These are phyloP conservation scores for Campaea margaritaria DNA, from an alignment of 2,888 invertebrate genomes.

Conservation along the genomic window DNA sequence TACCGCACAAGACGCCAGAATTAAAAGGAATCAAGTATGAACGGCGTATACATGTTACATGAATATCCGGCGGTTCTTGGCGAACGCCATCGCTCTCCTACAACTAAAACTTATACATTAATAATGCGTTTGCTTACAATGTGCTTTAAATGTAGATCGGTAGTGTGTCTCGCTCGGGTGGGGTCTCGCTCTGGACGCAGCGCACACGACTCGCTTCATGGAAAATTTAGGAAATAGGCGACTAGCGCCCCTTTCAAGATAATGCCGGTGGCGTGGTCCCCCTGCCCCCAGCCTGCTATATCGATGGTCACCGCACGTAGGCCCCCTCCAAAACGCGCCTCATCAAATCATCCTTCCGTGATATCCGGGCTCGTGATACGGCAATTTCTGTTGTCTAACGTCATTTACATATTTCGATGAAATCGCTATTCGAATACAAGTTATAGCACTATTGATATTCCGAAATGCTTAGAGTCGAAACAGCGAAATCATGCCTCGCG, in stretches of 20 bases:
- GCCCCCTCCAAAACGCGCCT: conserved; percentile 36
- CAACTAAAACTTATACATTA: conserved; percentile 85
- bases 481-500: conserved; percentile 14
- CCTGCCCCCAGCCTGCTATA: conserved; percentile 36
- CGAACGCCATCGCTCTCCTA: conserved; percentile 76
- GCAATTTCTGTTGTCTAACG: conserved; percentile 41
- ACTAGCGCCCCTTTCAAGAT: conserved; percentile 73
- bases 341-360: conserved; percentile 52
- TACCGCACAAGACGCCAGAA: conserved; percentile 71
- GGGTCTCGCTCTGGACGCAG: conserved; percentile 54
- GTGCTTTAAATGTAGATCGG: conserved; percentile 85
- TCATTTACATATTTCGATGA: conserved; percentile 42
- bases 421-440: conserved; percentile 33
- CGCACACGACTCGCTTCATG: conserved; percentile 68
- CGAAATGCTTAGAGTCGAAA: conserved; percentile 13
- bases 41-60: conserved; percentile 80
- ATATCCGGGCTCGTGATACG: conserved; percentile 43
- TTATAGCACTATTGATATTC: conserved; percentile 20
- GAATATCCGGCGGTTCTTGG: conserved; percentile 69
- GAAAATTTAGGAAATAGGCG: conserved; percentile 77
- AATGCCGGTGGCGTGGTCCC: conserved; percentile 50
- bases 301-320: conserved; percentile 57
- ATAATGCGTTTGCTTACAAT: conserved; percentile 84
- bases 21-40: conserved; percentile 84
- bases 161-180: conserved; percentile 62